Evolutionary conservation across 2,888 invertebrate genomes (phyloP).

Genomic region (Macaria notata): DNA sequence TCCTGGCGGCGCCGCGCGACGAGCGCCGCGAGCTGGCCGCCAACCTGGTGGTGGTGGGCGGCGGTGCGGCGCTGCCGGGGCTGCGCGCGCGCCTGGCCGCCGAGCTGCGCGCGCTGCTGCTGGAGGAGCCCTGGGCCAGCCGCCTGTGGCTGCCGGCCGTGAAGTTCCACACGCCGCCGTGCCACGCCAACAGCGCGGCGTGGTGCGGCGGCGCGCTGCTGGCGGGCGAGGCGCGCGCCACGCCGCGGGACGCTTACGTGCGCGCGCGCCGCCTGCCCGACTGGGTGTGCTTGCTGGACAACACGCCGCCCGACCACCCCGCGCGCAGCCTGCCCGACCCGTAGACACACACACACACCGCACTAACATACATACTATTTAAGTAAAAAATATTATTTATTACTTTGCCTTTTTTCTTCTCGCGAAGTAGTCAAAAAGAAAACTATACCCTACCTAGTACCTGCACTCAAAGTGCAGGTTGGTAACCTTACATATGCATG

Average conservation of each 20-base stretch:
- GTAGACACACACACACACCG: background rate
- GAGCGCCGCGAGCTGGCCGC: conserved; percentile 88
- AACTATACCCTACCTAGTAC: too few relatives aligned
- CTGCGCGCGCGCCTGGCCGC: conserved; percentile 89
- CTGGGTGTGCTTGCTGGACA: conserved; percentile 88
- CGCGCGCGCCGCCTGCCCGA: conserved; percentile 88
- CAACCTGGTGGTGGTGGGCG: conserved; percentile 94
- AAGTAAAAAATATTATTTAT: too few relatives aligned
- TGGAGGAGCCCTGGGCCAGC: conserved; percentile 81
- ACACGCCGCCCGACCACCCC: conserved; percentile 60
- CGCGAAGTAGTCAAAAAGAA: too few relatives aligned
- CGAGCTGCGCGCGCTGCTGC: conserved; percentile 87
- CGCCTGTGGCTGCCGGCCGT: conserved; percentile 62
- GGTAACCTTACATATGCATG: too few relatives aligned
- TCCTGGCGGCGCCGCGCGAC: conserved; percentile 77
- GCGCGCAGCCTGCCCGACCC: background rate
- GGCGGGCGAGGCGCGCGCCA: conserved; percentile 83
- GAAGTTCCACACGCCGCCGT: conserved; percentile 90
- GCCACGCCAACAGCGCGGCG: conserved; percentile 88
- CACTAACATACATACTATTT: too few relatives aligned
- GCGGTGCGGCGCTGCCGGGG: conserved; percentile 91
- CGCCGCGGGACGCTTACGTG: conserved; percentile 87
- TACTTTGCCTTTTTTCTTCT: too few relatives aligned
- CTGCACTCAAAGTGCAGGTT: too few relatives aligned
- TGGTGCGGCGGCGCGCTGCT: conserved; percentile 87